Evolutionary conservation across 2,888 invertebrate genomes (phyloP), one percentile per base, ranked within the genome.

Genomic region (Drosophila nigricruria): DNA sequence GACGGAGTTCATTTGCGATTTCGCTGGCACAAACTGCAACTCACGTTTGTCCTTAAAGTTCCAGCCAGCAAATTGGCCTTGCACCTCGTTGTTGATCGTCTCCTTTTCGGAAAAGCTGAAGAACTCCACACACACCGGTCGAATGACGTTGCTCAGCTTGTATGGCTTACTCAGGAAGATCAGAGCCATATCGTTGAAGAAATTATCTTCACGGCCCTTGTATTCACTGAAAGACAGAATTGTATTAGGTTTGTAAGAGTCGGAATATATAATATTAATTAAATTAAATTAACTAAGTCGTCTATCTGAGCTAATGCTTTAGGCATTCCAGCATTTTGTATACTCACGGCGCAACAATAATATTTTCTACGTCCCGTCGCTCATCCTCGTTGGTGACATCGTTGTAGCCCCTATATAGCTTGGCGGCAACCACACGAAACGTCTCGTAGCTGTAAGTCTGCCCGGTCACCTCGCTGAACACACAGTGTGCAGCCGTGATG

Each of bases 401-500:
- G 2, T 63, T 27, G 36, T 76, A 87, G 45, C 69, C 70, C 9
- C 86, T 72, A 9, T 82, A 88, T 1, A 73, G 53, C 30, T 87
- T 87, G 25, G 81, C 78, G 5, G 79, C 86, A 6, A 83, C 67
- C 32, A 87, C 87, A 1, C 56, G 67, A 16, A 82, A 87, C 2
- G 63, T 77, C 0, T 58, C 54, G 6, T 12, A 5, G 10, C 16
- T 50, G 40, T 77, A 90, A 6, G 77, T 23, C 0, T 5, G 5
- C 0, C 16, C 12, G 0, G 42, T 18, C 0, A 61, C 73, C 30
- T 82, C 73, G 20, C 82, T 79, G 49, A 58, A 87, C 25, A 87
- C 89, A 50, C 86, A 87, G 57, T 87, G 86, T 12, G 86, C 86
- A 0, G 86, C 86, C 6, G 89, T 82, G n/a, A 87, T 71, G 3